phyloP scores from a whole-genome alignment of 2,888 invertebrate genomes.

The Nomada ferruginata region DNA sequence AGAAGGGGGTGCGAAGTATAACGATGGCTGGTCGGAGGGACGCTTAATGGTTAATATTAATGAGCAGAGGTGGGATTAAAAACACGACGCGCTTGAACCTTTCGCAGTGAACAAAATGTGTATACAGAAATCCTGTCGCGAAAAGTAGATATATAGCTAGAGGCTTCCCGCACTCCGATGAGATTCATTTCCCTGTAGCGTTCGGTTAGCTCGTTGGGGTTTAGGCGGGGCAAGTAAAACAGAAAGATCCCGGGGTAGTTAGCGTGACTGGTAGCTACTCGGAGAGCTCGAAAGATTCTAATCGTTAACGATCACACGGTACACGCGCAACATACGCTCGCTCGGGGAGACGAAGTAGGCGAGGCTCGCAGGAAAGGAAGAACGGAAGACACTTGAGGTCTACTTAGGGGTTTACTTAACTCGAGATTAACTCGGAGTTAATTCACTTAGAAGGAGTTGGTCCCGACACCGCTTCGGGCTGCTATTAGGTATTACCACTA shows the following conservation, averaged over 20 bases:
- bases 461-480: constrained; percentile 80
- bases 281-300: constrained; percentile 49
- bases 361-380: constrained; percentile 57
- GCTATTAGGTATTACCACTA: constrained; percentile 81
- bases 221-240: constrained; percentile 28
- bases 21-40: constrained; percentile 17
- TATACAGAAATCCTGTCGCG: background rate
- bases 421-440: constrained; percentile 83
- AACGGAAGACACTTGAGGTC: constrained; percentile 74
- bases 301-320: constrained; percentile 55
- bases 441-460: constrained; percentile 83
- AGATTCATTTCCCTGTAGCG: constrained; percentile 33
- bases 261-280: constrained; percentile 41
- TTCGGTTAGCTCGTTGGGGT: background rate
- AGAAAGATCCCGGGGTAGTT: constrained; percentile 26
- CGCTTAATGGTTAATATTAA: constrained; percentile 54
- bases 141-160: background rate
- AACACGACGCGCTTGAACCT: background rate
- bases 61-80: constrained; percentile 33
- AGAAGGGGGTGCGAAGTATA: constrained; percentile 3
- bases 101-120: constrained; percentile 3
- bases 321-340: constrained; percentile 34
- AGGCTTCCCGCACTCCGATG: background rate
- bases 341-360: constrained; percentile 8
- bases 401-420: constrained; percentile 82